These are phyloP conservation scores for Silurus lanzhouensis DNA, from an alignment of 2,797 vertebrate genomes.

Conservation along the genomic window DNA sequence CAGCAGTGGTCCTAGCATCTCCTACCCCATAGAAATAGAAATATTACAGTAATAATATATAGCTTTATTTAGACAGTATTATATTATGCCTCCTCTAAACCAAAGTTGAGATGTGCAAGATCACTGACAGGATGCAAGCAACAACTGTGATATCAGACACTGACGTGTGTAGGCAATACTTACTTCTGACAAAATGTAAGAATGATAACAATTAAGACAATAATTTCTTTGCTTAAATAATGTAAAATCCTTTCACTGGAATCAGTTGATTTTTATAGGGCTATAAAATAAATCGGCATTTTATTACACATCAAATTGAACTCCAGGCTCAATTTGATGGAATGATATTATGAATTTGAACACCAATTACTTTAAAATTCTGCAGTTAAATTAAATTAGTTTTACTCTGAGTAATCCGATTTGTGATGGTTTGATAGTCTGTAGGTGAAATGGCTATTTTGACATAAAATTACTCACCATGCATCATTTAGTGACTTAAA, in stretches of 20 bases:
- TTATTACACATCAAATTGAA: neutral
- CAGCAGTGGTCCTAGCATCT: neutral
- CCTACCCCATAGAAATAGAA: neutral
- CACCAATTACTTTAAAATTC: neutral
- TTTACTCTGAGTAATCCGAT: neutral
- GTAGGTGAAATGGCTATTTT: neutral
- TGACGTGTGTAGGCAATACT: neutral
- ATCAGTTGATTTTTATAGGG: neutral
- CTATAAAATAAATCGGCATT: neutral
- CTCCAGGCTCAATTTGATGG: neutral
- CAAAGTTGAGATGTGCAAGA: neutral
- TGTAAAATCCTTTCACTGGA: neutral
- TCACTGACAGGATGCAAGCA: neutral
- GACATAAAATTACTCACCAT: neutral
- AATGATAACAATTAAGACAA: neutral
- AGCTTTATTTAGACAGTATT: neutral
- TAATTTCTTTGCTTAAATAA: neutral
- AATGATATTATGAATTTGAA: neutral
- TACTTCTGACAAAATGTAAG: neutral
- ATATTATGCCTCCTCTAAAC: neutral
- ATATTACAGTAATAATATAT: neutral
- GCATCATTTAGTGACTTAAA: neutral
- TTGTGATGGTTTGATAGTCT: neutral
- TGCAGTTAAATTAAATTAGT: neutral
- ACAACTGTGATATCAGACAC: neutral